Base-by-base conservation (phyloP, 1,140 invertebrate species). In the Brachionus sp. region DNA sequence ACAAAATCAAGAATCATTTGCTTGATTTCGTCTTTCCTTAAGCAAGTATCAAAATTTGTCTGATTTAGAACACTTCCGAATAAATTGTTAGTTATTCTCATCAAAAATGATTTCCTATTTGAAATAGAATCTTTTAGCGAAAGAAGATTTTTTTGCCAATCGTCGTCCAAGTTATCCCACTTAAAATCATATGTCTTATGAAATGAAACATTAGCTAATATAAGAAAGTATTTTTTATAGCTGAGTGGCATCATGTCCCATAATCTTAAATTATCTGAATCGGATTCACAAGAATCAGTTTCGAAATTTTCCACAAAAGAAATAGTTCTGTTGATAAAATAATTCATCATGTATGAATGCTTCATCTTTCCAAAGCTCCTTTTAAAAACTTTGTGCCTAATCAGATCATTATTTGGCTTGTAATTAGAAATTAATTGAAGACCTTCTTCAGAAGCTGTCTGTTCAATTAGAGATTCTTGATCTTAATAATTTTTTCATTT, bases 211-310 rank as follows among this genome's bases (percentile, higher is more conserved):
- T 70, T 70, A 9, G 16, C 12, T n/a, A 70, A 10, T 19, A 39
- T 42, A 16, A 70, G n/a, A 70, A 70, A 70, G 16, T 70, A 70
- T 70, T 19, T 35, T 39, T 70, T 70, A 33, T 70, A 39, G 5
- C 35, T 19, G 5, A 70, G 4, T 39, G 66, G 66, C 5, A 70
- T 3, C 37, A 70, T 6, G 16, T 70, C 66, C 66, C 66, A 70
- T 6, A 70, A 33, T 70, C 66, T 70, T 5, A 70, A 33, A 70
- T 70, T 70, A 39, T 37, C 66, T 9, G 16, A 39, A 23, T 39
- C 37, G 16, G 5, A 2, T 19, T 35, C 7, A 70, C 66, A 70
- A 39, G 13, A 37, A n/a, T 70, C 66, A 39, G 2, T n/a, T 37
- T n/a, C n/a, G 7, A 70, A 19, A 19, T 39, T 39, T 19, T 70